These are phyloP conservation scores for Crypturellus undulatus DNA, from an alignment of 2,113 vertebrate genomes.

Conservation along the genomic window DNA sequence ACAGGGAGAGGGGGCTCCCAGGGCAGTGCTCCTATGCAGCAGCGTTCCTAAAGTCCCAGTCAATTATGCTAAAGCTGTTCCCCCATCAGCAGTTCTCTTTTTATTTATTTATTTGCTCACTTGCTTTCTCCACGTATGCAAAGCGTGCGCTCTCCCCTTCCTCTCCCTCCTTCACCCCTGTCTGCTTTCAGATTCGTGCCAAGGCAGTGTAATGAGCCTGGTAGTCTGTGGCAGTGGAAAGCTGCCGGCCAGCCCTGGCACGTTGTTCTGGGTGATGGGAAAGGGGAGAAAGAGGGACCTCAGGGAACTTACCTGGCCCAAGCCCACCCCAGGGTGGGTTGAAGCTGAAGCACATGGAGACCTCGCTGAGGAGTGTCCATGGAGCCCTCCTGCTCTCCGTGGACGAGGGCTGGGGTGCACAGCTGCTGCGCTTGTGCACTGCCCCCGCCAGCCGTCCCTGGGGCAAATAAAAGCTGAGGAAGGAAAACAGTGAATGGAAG, in stretches of 20 bases:
- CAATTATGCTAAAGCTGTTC: background rate
- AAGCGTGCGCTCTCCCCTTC: background rate
- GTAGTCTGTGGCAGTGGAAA: background rate
- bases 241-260: background rate
- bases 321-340: rapidly evolving
- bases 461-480: background rate
- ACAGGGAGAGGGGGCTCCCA: background rate
- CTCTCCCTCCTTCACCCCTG: background rate
- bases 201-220: background rate
- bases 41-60: background rate
- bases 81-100: background rate
- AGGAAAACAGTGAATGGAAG: background rate
- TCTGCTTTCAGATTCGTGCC: background rate
- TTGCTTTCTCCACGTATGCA: background rate
- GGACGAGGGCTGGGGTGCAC: background rate
- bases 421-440: background rate
- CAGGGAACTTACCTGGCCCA: background rate
- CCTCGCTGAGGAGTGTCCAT: background rate
- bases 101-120: background rate
- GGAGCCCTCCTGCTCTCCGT: background rate
- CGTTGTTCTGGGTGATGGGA: background rate
- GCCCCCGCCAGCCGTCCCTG: background rate
- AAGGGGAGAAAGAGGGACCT: background rate
- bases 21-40: background rate
- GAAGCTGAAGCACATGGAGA: rapidly evolving